Base-by-base conservation (phyloP, 1,140 invertebrate genomes). In the Drosophila varians region DNA sequence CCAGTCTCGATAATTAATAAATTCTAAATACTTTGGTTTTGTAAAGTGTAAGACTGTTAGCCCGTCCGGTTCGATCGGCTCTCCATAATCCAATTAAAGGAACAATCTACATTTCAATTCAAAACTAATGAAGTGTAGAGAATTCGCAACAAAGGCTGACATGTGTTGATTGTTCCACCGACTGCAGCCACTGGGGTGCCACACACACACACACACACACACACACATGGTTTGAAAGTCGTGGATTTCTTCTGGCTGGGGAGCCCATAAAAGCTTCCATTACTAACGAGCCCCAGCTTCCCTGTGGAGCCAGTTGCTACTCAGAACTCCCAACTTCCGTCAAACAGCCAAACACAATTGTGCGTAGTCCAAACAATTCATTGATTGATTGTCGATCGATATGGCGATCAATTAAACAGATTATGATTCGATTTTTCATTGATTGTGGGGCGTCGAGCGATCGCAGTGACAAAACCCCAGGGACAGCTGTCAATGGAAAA, bases 101-200 rank as follows among this genome's bases (percentile, higher is more conserved):
- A 87, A 87, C 82, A 87, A 87, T 88, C 77, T 74, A 87, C 83
- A 82, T 82, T 84, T 87, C 82, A 87, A 88, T 88, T 88, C 69
- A 87, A 74, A 87, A 82, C 83, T 88, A 87, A 88, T 87, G 73
- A 87, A 82, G 74, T 87, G 83, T 87, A 82, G 65, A 82, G 75
- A 87, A 87, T 86, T 86, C 70, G 66, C 48, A 86, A 86, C 80
- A 86, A 86, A 58, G 54, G 54, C 70, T 49, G 68, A 73, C 72
- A 80, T 87, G 74, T 80, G 55, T 75, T 71, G 74, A 74, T 74
- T 73, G 58, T 74, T 77, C 47, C 69, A 56, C 26, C 72, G 73
- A 73, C 58, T 80, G 77, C 77, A 82, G 75, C 52, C 25, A 48
- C 46, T 14, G 46, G 12, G 45, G 21, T 16, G 46, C 25, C n/a